Evolutionary conservation across 2,888 invertebrate genomes (phyloP), one percentile per base, ranked within the genome.

Genomic region (Himalopsyche tibetana): DNA sequence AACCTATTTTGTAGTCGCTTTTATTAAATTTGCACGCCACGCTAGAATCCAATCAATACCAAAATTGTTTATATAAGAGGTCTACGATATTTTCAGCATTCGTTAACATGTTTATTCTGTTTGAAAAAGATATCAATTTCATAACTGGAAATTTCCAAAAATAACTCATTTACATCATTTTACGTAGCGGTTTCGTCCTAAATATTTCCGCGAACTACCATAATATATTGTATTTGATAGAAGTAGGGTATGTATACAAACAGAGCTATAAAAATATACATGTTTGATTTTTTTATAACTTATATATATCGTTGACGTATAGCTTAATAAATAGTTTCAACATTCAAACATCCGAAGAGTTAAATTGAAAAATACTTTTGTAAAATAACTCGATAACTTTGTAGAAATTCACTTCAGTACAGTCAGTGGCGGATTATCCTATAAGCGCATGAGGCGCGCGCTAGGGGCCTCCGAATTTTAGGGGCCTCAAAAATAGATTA

Each of bases 81-180:
- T 11, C 51, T 15, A 74, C 74, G 74, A 15, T 38, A 74, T 74
- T 74, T 74, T 19, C 11, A 36, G 74, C 74, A 9, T 15, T 28
- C 74, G 38, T 74, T 74, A 74, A 74, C 36, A 36, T 36, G 74
- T 38, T 38, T 38, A 74, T 36, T 38, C 28, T 63, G 63, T 63
- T 19, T 3, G 5, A 2, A 63, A 74, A 74, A 74, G 28, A 38
- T 74, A 74, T 74, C 74, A 74, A 36, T 74, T 74, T 74, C 12
- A 74, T 5, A 74, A 74, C 74, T 74, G 19, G 38, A 74, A 15
- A 36, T 36, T 38, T 74, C 74, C 36, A 74, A 74, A 36, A 74
- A 74, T 74, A 69, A 9, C 36, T 15, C 6, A 36, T 74, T 74
- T 74, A 74, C 19, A 74, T 74, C 5, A 74, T 74, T 74, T 38